Conservation (phyloP, 2,888 invertebrate genomes). For the Tetramorium bicarinatum region DNA sequence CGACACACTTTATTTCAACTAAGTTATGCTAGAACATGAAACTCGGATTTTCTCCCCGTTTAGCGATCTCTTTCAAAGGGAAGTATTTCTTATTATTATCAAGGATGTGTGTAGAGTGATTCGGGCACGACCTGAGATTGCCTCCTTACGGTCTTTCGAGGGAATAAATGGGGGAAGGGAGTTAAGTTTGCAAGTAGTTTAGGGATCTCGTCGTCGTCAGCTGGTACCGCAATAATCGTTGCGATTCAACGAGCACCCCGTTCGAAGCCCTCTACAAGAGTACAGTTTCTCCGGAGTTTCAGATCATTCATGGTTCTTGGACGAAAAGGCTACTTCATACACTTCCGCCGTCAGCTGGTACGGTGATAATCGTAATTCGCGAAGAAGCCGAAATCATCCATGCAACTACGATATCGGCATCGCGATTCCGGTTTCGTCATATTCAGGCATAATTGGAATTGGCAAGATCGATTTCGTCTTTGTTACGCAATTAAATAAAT, state of each 20-base stretch:
- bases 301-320: slow-evolving; percentile 56
- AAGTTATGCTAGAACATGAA: background rate
- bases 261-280: slow-evolving; percentile 43
- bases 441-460: slow-evolving; percentile 9
- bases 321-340: slow-evolving; percentile 55
- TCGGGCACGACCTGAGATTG: slow-evolving; percentile 24
- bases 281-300: slow-evolving; percentile 49
- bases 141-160: slow-evolving; percentile 26
- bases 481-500: background rate
- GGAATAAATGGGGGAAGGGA: slow-evolving; percentile 14
- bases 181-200: slow-evolving; percentile 50
- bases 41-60: slow-evolving; percentile 22
- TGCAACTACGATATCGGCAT: background rate
- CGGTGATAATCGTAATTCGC: slow-evolving; percentile 58
- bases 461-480: background rate
- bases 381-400: slow-evolving; percentile 34
- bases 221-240: slow-evolving; percentile 59
- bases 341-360: slow-evolving; percentile 54
- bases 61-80: background rate
- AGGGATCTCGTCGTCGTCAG: slow-evolving; percentile 55
- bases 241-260: slow-evolving; percentile 44
- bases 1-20: slow-evolving; percentile 26
- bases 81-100: slow-evolving; percentile 30
- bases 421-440: background rate
- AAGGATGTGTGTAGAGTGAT: slow-evolving; percentile 28